Evolutionary conservation across 2,797 vertebrate genomes (phyloP).

Genomic region (Hyperoplus lanceolatus): DNA sequence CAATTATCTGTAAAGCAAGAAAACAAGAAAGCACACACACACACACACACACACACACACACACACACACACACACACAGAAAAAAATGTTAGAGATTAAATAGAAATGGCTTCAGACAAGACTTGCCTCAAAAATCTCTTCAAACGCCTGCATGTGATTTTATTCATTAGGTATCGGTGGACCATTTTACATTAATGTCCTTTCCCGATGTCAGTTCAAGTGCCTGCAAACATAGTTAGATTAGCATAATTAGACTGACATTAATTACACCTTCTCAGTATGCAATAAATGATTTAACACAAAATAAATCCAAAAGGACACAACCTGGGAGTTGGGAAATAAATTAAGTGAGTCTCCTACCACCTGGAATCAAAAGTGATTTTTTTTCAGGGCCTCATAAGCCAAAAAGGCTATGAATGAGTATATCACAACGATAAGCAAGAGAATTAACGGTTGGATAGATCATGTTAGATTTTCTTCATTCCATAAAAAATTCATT

Average conservation of each 20-base stretch:
- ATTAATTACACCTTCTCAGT: constrained; percentile 28
- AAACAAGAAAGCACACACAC: constrained; percentile 15
- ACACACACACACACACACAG: constrained; percentile 8
- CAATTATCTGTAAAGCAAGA: constrained; percentile 89
- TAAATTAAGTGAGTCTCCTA: neutral
- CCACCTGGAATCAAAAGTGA: neutral
- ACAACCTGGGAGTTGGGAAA: neutral
- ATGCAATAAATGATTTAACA: neutral
- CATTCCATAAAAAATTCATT: neutral
- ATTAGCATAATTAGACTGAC: constrained; percentile 4
- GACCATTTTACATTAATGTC: constrained; percentile 30
- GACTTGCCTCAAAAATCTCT: constrained; percentile 1
- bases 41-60: constrained; percentile 26
- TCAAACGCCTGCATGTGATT: constrained; percentile 21
- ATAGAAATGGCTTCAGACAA: constrained; percentile 17
- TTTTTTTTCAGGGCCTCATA: neutral
- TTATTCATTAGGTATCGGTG: constrained; percentile 11
- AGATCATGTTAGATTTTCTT: neutral
- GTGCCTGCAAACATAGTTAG: constrained; percentile 36
- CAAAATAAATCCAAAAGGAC: neutral
- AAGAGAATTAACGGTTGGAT: neutral
- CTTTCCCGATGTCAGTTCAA: constrained; percentile 19
- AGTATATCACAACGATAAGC: neutral
- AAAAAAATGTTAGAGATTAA: neutral
- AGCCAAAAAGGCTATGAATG: neutral